A percentile compares a stretch with the other conserved stretches of the same genome.
phyloP scores from a whole-genome alignment of 2,888 invertebrate genomes.

The Andrena dorsata region DNA sequence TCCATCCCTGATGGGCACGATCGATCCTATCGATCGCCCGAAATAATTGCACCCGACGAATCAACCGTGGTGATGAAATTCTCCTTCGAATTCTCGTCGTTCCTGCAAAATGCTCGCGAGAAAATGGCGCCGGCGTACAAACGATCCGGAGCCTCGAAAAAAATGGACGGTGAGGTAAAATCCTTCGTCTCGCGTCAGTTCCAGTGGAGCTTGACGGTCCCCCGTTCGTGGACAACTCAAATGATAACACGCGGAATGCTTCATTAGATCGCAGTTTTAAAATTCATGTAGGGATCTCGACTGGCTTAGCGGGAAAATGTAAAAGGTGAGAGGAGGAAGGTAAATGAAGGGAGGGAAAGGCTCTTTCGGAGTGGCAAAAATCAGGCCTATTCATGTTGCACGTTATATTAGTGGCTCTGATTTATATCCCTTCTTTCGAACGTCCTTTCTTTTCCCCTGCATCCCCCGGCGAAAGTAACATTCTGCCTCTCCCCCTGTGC shows the following conservation, averaged over 20 bases:
- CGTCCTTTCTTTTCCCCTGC: slow-evolving; percentile 55
- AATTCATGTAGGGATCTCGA: neutral
- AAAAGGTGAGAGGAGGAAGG: neutral
- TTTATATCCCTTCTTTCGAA: slow-evolving; percentile 69
- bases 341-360: neutral
- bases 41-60: slow-evolving; percentile 22
- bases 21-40: slow-evolving; percentile 24
- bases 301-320: neutral
- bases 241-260: neutral
- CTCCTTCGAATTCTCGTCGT: neutral
- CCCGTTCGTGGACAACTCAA: neutral
- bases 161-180: no score
- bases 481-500: slow-evolving; percentile 34
- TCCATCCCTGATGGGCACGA: neutral
- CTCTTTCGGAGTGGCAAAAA: slow-evolving; percentile 55
- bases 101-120: neutral
- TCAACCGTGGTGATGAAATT: neutral
- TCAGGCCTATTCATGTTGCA: slow-evolving; percentile 66
- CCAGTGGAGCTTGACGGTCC: neutral
- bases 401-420: slow-evolving; percentile 69
- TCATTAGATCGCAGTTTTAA: neutral
- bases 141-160: neutral
- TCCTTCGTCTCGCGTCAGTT: neutral
- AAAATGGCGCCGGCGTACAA: neutral
- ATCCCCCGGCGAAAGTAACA: slow-evolving; percentile 29